Base-by-base conservation (phyloP, 2,888 invertebrate species). In the Rhaphigaster nebulosa region DNA sequence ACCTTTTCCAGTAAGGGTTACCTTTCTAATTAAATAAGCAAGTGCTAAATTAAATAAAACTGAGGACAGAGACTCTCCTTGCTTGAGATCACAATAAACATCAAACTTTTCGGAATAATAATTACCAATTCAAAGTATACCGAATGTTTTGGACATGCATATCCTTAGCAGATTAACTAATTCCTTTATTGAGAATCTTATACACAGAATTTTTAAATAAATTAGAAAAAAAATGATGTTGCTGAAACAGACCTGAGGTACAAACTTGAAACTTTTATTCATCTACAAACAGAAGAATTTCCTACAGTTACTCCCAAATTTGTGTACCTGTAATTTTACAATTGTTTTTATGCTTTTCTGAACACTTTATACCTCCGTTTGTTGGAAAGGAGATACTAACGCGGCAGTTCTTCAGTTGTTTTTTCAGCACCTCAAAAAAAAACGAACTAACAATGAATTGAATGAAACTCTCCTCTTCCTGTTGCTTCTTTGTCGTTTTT, bases 401-500 rank as follows among this genome's bases (percentile, higher is more conserved):
- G 70, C 34, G 34, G 20, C 34, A 18, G 70, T 70, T 70, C 70
- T 70, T 34, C 70, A 70, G 34, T 34, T 65, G 29, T 65, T 70
- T 70, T 70, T 70, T 70, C 70, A 34, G 20, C 18, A 8, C 34
- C 70, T 34, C 6, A 34, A 70, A 65, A 65, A 65, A 34, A 70
- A 34, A 70, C 5, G 65, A 20, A 34, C 65, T 8, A 70, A 70
- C 34, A 70, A 70, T 70, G 34, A 70, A 70, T 70, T 70, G 70
- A 29, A 70, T 70, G 70, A 34, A 70, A 70, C 70, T 34, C 34
- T 70, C 20, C 34, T 34, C 70, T 29, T 70, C 70, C 70, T 70
- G 70, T 70, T 70, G 70, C 70, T 70, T 34, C 70, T 70, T 70
- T 70, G 70, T 70, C 70, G 29, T 70, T 70, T 70, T 52, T 70